Evolutionary conservation across 2,888 invertebrate genomes (phyloP).

Genomic region (Hydroisotoma schaefferi): DNA sequence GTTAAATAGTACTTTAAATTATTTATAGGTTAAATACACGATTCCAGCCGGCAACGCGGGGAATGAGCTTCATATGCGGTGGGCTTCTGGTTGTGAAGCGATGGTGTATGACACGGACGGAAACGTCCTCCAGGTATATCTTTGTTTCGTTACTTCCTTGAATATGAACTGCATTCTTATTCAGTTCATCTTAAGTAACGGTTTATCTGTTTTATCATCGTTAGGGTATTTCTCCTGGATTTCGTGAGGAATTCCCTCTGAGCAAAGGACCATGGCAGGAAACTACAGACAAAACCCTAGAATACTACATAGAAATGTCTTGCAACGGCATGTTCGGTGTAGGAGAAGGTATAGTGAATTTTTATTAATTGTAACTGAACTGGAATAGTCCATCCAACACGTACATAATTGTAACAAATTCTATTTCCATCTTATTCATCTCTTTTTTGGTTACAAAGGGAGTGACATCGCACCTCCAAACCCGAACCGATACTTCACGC

Average conservation of each 20-base stretch:
- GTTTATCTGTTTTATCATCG: neutral
- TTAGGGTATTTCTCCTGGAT: constrained; percentile 38
- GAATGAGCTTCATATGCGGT: constrained; percentile 53
- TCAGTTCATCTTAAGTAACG: neutral
- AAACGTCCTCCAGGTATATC: constrained; percentile 51
- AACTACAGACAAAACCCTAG: constrained; percentile 25
- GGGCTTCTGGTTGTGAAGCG: constrained; percentile 55
- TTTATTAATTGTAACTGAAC: neutral
- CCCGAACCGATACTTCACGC: constrained; percentile 50
- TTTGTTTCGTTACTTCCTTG: neutral
- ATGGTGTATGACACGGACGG: constrained; percentile 52
- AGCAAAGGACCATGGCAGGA: constrained; percentile 26
- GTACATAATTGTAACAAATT: neutral
- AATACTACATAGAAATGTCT: constrained; percentile 55
- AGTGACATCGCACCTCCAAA: constrained; percentile 54
- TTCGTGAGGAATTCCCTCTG: constrained; percentile 43
- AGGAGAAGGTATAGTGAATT: neutral
- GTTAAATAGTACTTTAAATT: neutral
- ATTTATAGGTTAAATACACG: constrained; percentile 50
- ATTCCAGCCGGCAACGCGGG: constrained; percentile 53
- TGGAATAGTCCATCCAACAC: neutral
- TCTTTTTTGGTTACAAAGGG: neutral
- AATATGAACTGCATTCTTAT: neutral
- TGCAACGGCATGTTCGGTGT: constrained; percentile 55
- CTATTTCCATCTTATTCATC: neutral